Evolutionary conservation across 2,888 invertebrate genomes (phyloP).

Genomic region (Pocota personata): DNA sequence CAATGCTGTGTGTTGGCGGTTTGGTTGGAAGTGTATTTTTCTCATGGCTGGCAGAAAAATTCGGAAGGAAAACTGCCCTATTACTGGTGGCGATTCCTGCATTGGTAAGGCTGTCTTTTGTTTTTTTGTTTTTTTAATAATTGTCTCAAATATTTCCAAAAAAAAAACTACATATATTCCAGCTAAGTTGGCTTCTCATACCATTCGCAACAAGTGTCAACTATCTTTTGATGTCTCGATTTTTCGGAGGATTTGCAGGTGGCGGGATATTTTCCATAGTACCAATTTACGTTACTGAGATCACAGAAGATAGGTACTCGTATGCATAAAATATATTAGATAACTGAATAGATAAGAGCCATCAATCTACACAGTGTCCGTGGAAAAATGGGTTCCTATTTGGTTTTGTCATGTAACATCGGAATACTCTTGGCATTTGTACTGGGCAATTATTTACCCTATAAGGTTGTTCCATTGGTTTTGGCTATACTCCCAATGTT

Average conservation of each 20-base stretch:
- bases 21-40: conserved; percentile 79
- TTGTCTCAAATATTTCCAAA: not conserved
- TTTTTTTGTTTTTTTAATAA: not conserved
- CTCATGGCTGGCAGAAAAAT: conserved; percentile 79
- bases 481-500: conserved; percentile 75
- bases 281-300: conserved; percentile 80
- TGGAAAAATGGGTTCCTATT: conserved; percentile 80
- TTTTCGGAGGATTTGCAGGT: conserved; percentile 79
- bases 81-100: conserved; percentile 78
- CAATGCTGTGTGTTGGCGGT: conserved; percentile 80
- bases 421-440: conserved; percentile 79
- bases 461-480: conserved; percentile 77
- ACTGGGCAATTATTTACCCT: conserved; percentile 78
- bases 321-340: not conserved
- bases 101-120: conserved; percentile 75
- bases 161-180: not conserved
- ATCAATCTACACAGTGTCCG: conserved; percentile 78
- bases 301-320: conserved; percentile 79
- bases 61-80: conserved; percentile 78
- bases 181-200: conserved; percentile 80
- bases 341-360: not conserved
- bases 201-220: conserved; percentile 77
- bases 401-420: conserved; percentile 79
- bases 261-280: conserved; percentile 79
- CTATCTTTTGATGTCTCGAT: conserved; percentile 77